Base-by-base conservation (phyloP, 2,888 invertebrate species). In the Erannis defoliaria region DNA sequence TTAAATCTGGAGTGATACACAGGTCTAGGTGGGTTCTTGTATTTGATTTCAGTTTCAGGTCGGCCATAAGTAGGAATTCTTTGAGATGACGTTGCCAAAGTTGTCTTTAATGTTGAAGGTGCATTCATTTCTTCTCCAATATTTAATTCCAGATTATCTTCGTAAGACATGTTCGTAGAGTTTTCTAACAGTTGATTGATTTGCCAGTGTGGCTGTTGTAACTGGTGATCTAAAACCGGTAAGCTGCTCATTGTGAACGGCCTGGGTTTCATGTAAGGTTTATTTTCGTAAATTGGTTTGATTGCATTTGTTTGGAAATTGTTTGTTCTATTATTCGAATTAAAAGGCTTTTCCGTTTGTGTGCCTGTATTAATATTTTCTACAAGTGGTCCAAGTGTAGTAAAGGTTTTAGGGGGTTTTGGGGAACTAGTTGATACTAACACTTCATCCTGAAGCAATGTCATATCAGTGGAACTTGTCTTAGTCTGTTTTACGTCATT, bases 171-270 rank as follows among this genome's bases (percentile, higher is more conserved):
- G 58, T 89, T 92, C 8, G 88, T 87, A 1, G 80, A 68, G 64
- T 93, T 93, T 71, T 88, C 90, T 76, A 90, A 74, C 64, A 93
- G 77, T 55, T 93, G 86, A 72, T 93, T 93, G 19, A 93, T 93
- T 70, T 93, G 93, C 93, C 93, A 93, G 69, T 93, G 93, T 10
- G 93, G 93, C 72, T 92, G 91, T 62, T 93, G 93, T 38, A 92
- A 67, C 67, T 92, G 92, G 73, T 91, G 89, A 64, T 92, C 92
- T 29, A 92, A 77, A 12, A 88, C 84, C 12, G 80, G 74, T 5
- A 79, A 70, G 26, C 82, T 82, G 57, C 84, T 87, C 1, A 87
- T 73, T 21, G 89, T 86, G 71, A 93, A 93, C 9, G 93, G 93
- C 67, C 91, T 86, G 10, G 93, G 93, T 68, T 86, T 88, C 73